Conservation (phyloP, 2,113 vertebrate species). For the Sula dactylatra region DNA sequence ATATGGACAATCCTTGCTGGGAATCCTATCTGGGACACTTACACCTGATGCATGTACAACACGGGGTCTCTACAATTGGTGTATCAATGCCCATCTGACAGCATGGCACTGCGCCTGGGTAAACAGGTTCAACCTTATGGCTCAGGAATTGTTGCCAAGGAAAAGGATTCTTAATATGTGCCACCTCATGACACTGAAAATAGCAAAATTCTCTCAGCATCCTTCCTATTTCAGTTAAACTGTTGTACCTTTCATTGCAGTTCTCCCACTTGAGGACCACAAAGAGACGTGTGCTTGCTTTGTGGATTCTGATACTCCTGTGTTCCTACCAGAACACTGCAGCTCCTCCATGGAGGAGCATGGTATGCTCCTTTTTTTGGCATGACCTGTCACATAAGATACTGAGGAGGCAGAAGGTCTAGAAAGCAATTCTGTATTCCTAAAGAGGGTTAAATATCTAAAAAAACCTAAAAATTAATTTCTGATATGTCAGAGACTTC, state of each 20-base stretch:
- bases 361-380: background rate
- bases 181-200: background rate
- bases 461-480: background rate
- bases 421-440: background rate
- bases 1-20: slow-evolving; percentile 33
- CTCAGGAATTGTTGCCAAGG: background rate
- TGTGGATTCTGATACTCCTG: background rate
- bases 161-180: background rate
- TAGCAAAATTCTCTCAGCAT: background rate
- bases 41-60: background rate
- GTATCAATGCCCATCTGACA: slow-evolving; percentile 47
- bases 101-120: slow-evolving; percentile 6
- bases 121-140: slow-evolving; percentile 51
- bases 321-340: background rate
- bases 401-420: background rate
- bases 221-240: background rate
- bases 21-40: slow-evolving; percentile 41
- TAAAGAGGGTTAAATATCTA: background rate
- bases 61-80: background rate
- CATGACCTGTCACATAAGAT: background rate
- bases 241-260: background rate
- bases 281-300: background rate
- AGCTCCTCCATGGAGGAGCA: background rate
- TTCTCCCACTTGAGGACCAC: background rate
- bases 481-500: background rate